Evolutionary conservation across 2,888 invertebrate species (phyloP).

Genomic region (Coecobrya sp.): DNA sequence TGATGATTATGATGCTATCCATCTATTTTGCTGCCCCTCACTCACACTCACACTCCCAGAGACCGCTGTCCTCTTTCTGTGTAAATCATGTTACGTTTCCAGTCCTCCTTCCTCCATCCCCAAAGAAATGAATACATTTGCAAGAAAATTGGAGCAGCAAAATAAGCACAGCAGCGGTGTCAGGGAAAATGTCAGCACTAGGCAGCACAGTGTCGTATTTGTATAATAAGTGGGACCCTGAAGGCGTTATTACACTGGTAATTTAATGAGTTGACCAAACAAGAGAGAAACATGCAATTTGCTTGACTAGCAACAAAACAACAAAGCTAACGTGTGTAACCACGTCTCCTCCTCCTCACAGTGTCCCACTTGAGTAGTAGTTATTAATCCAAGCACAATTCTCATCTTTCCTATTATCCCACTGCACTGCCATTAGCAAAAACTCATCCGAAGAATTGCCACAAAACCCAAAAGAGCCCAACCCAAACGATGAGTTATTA

Average conservation of each 20-base stretch:
- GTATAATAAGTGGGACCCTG: slow-evolving; percentile 66
- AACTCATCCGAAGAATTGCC: slow-evolving; percentile 6
- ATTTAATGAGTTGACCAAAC: slow-evolving; percentile 76
- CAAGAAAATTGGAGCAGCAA: not conserved
- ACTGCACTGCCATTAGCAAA: not conserved
- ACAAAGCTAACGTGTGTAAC: not conserved
- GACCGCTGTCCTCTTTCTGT: slow-evolving; percentile 48
- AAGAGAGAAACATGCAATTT: slow-evolving; percentile 36
- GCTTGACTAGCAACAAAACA: not conserved
- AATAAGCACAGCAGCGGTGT: not conserved
- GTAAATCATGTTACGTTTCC: slow-evolving; percentile 48
- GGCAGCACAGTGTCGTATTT: slow-evolving; percentile 29
- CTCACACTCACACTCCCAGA: no score
- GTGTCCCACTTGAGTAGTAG: slow-evolving; percentile 8
- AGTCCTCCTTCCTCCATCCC: not conserved
- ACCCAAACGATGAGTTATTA: slow-evolving; percentile 28
- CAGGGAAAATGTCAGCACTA: slow-evolving; percentile 19
- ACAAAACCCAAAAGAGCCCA: not conserved
- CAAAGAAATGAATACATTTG: slow-evolving; percentile 58
- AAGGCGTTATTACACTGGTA: slow-evolving; percentile 71
- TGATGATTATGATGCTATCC: slow-evolving; percentile 19
- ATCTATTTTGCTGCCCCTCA: not conserved
- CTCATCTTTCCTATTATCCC: not conserved
- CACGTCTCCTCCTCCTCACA: not conserved
- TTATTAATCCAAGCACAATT: not conserved